Conservation (phyloP, 2,113 vertebrate species). For the Nerophis lumbriciformis region DNA sequence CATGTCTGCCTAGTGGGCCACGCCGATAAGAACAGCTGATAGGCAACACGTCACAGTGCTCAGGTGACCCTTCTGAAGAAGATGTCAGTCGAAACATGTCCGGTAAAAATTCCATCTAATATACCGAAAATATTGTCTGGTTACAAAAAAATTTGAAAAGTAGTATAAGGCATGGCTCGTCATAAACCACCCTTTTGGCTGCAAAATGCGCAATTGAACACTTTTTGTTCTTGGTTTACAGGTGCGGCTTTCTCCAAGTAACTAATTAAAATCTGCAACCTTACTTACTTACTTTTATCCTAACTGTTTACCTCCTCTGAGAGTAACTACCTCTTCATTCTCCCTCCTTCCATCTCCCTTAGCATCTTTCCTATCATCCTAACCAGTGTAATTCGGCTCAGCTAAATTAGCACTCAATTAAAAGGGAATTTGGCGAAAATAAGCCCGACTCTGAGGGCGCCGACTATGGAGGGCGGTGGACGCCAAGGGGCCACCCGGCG, state of each 20-base stretch:
- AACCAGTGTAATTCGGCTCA: slow-evolving; percentile 28
- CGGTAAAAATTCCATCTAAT: no score
- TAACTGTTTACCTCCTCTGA: slow-evolving; percentile 11
- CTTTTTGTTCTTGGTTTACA: not conserved
- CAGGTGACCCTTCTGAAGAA: no score
- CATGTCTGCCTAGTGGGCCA: no score
- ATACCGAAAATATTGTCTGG: no score
- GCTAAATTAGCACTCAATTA: slow-evolving; percentile 63
- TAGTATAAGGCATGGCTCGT: no score
- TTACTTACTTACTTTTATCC: slow-evolving; percentile 8
- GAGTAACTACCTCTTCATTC: slow-evolving; percentile 8
- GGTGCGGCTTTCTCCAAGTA: not conserved
- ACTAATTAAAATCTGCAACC: not conserved
- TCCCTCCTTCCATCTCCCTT: slow-evolving; percentile 10
- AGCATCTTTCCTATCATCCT: slow-evolving; percentile 16
- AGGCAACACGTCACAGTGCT: no score
- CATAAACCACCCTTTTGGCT: no score
- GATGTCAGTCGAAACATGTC: no score
- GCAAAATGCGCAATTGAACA: no score
- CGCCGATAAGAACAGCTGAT: no score
- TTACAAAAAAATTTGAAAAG: no score
- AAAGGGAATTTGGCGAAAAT: slow-evolving; percentile 58
- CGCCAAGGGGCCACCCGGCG: slow-evolving; percentile 24
- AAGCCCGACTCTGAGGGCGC: slow-evolving; percentile 36
- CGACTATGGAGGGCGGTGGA: slow-evolving; percentile 40